Evolutionary conservation across 2,113 vertebrate species (phyloP), one percentile per base, ranked within the genome.

Genomic region (Saimiri boliviensis): DNA sequence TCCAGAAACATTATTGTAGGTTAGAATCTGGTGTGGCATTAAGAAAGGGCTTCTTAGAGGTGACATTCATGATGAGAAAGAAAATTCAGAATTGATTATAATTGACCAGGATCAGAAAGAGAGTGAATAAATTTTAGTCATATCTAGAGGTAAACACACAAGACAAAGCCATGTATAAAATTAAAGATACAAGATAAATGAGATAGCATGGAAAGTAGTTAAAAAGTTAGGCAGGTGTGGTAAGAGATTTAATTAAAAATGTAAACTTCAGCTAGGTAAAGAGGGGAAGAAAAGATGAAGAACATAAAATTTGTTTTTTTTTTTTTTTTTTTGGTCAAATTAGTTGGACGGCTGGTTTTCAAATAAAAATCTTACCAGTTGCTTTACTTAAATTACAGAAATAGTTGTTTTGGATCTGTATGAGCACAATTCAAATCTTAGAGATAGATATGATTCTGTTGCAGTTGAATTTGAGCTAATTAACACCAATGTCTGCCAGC

Each of bases 381-480:
- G 37, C 25, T 85, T 87, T 87, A 63, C 32, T 68, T 96, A 87
- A 74, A 94, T n/a, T 63, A 85, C 6, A 66, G 47, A 86, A 63
- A 68, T 68, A 74, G 47, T 91, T 83, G 23, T 88, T 94, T 76
- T 37, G 30, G 8, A 54, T 63, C 63, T 96, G 20, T 91, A 56
- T 94, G 84, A 77, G 30, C 60, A 84, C 25, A 92, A 83, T 94
- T 63, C 83, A 94, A 94, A 86, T 80, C n/a, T 93, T 96, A 94
- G 80, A 63, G 49, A 86, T 49, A 96, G 89, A 89, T 91, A 94
- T 54, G 74, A 97, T 97, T 92, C 73, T 95, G 68, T 27, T 89
- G 45, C n/a, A 91, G 37, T 94, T 96, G 89, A 97, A 93, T 54
- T 87, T 97, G 86, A 37, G 80, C 93, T 98, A 98, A 96, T 97